Evolutionary conservation across 2,888 invertebrate species (phyloP).

Genomic region (Yponomeuta sedellus): DNA sequence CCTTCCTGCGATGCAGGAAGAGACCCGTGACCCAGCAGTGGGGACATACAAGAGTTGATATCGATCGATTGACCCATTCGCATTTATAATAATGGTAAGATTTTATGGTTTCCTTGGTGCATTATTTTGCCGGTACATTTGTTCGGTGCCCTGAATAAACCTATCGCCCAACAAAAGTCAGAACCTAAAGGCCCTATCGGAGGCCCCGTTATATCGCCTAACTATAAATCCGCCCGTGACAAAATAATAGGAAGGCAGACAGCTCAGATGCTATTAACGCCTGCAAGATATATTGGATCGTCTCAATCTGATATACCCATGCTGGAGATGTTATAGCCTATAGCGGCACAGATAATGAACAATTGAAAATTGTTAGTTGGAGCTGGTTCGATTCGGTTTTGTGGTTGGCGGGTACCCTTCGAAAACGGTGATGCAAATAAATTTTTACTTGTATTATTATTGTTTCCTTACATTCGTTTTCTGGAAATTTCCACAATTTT

Average conservation of each 20-base stretch:
- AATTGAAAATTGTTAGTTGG: constrained; percentile 4
- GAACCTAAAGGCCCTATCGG: constrained; percentile 38
- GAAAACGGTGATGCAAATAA: background rate
- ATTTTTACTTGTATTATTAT: no score
- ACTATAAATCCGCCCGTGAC: constrained; percentile 74
- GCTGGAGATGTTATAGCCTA: constrained; percentile 22
- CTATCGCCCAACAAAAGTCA: constrained; percentile 12
- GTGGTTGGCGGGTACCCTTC: background rate
- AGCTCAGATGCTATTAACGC: constrained; percentile 70
- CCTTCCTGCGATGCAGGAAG: no score
- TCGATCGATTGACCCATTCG: no score
- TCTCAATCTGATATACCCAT: constrained; percentile 70
- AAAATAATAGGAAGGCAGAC: constrained; percentile 73
- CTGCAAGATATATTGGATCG: constrained; percentile 70
- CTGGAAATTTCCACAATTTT: no score
- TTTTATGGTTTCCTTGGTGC: background rate
- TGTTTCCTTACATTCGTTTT: no score
- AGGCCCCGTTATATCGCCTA: constrained; percentile 59
- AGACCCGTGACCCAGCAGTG: no score
- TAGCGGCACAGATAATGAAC: constrained; percentile 6
- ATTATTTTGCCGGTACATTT: background rate
- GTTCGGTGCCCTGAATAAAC: background rate
- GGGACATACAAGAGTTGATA: no score
- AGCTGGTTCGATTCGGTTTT: background rate
- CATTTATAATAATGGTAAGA: no score